phyloP scores from a whole-genome alignment of 2,797 vertebrate genomes.

The Notolabrus celidotus region DNA sequence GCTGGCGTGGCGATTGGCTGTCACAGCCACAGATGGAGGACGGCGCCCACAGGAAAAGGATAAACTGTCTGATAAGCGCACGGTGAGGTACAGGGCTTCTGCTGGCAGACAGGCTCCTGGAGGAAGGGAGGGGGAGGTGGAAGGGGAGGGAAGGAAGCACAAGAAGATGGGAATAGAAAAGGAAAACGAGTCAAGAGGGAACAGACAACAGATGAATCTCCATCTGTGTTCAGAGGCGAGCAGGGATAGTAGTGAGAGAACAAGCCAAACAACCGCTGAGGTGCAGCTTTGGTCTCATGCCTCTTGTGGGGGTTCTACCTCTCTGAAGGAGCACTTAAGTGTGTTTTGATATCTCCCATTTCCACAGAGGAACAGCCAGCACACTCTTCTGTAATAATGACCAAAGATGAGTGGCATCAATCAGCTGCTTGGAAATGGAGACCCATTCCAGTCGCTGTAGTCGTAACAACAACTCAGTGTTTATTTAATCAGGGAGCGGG shows the following conservation, averaged over 20 bases:
- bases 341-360: constrained; percentile 46
- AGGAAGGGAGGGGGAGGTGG: constrained; percentile 2
- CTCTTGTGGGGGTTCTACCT: constrained; percentile 52
- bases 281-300: constrained; percentile 53
- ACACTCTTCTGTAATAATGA: constrained; percentile 47
- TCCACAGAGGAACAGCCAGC: constrained; percentile 10
- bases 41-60: constrained; percentile 76
- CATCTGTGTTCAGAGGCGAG: constrained; percentile 77
- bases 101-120: constrained; percentile 70
- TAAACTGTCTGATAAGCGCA: constrained; percentile 81
- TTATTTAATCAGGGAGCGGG: constrained; percentile 17
- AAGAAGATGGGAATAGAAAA: constrained; percentile 59
- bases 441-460: constrained; percentile 13
- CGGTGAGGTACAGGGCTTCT: constrained; percentile 71
- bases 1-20: constrained; percentile 70
- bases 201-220: constrained; percentile 79
- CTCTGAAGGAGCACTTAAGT: constrained; percentile 40
- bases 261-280: constrained; percentile 65
- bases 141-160: not conserved
- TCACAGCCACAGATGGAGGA: constrained; percentile 80
- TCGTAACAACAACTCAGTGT: not conserved
- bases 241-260: constrained; percentile 51
- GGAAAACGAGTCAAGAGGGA: constrained; percentile 76
- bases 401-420: constrained; percentile 51
- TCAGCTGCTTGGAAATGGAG: constrained; percentile 33